These are phyloP conservation scores for Chrysomela aeneicollis DNA, from an alignment of 2,888 invertebrate genomes.

Conservation along the genomic window DNA sequence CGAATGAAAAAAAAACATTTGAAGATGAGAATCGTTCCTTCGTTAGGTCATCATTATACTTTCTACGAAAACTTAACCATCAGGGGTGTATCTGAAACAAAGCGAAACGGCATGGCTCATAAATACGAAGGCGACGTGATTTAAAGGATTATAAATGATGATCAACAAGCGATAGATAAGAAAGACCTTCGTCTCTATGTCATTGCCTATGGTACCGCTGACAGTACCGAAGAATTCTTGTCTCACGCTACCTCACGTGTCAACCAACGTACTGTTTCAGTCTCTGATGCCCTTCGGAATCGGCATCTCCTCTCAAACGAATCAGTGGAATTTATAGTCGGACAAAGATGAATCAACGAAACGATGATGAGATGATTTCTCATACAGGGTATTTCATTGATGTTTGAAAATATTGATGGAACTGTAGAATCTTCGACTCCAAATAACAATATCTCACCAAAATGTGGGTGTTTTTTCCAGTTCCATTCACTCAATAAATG, in stretches of 20 bases:
- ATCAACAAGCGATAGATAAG: constrained; percentile 54
- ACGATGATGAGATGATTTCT: too few species aligned
- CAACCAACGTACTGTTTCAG: constrained; percentile 47
- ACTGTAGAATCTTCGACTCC: too few species aligned
- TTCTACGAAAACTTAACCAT: not conserved
- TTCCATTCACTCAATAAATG: too few species aligned
- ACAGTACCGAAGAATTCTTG: constrained; percentile 52
- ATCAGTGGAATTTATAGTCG: constrained; percentile 14
- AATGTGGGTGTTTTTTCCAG: too few species aligned
- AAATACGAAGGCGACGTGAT: constrained; percentile 43
- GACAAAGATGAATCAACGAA: not conserved
- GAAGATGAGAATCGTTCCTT: too few species aligned
- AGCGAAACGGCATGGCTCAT: constrained; percentile 16
- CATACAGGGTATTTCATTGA: too few species aligned
- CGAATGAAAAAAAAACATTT: too few species aligned
- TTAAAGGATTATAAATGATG: constrained; percentile 57
- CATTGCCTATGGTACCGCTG: constrained; percentile 43
- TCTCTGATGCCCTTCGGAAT: constrained; percentile 45
- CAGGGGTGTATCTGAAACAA: not conserved
- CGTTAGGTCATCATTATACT: not conserved
- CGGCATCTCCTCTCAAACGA: constrained; percentile 13
- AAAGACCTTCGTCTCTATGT: constrained; percentile 36
- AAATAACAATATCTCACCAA: too few species aligned
- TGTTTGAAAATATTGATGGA: too few species aligned
- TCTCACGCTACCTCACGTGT: constrained; percentile 56